Percentiles rank a stretch among this genome's conserved stretches.
phyloP scores from a whole-genome alignment of 2,113 vertebrate species.

The Aspidoscelis tigris region DNA sequence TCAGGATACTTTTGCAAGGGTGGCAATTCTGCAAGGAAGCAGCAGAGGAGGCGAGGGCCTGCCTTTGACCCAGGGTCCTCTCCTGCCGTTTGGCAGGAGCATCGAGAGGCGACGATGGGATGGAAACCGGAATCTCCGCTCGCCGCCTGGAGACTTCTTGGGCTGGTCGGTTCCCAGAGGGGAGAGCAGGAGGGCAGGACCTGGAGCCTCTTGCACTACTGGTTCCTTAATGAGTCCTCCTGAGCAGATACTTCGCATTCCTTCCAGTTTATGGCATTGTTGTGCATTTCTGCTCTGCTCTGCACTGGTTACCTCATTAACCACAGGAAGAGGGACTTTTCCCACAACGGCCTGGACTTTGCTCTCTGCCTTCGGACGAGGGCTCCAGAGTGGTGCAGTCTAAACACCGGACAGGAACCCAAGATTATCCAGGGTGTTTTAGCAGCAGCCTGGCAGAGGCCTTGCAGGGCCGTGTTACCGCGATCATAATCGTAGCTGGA shows the following conservation, averaged over 20 bases:
- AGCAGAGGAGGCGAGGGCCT: too few species aligned
- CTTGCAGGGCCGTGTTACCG: background rate
- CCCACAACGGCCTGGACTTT: constrained; percentile 62
- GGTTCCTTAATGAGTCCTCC: constrained; percentile 15
- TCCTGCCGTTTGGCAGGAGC: too few species aligned
- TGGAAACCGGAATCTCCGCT: too few species aligned
- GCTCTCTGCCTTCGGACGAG: constrained; percentile 51
- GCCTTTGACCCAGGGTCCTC: too few species aligned
- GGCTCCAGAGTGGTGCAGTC: constrained; percentile 44
- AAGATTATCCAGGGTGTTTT: background rate
- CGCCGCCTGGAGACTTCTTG: background rate
- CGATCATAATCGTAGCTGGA: background rate
- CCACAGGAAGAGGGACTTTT: constrained; percentile 49
- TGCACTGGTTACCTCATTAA: constrained; percentile 67
- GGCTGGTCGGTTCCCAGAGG: constrained; percentile 50
- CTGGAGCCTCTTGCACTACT: constrained; percentile 40
- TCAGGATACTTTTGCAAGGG: too few species aligned
- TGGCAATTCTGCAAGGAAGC: too few species aligned
- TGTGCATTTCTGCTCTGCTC: constrained; percentile 51
- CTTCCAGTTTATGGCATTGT: constrained; percentile 65
- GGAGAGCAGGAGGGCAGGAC: background rate
- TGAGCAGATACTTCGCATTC: constrained; percentile 60
- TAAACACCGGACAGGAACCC: background rate
- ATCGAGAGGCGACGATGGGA: too few species aligned
- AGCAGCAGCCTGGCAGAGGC: constrained; percentile 41